Base-by-base conservation (phyloP, 2,797 vertebrate genomes). In the Aplochiton taeniatus region DNA sequence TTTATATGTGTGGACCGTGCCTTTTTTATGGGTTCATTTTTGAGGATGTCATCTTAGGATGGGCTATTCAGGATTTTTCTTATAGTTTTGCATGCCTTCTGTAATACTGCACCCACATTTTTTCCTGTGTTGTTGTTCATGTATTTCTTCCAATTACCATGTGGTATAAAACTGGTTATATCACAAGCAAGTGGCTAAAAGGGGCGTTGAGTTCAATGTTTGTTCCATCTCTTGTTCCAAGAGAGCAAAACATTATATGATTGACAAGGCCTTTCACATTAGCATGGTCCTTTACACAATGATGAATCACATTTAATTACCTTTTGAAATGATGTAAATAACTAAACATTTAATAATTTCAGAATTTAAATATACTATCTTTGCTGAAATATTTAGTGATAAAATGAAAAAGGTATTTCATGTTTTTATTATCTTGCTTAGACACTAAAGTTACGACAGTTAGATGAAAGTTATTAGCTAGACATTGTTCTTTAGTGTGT, bases 341-440 rank as follows among this genome's bases (percentile, higher is more conserved):
- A 88, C 86, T 89, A 90, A 86, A 93, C 91, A 90, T 88, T 72
- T 84, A 93, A 91, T 91, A 89, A 88, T 83, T 80, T 92, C 87
- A 85, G 81, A 86, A 87, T 88, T 81, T 76, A 93, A 92, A 87
- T 92, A 90, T 93, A 96, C 93, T 95, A 93, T 95, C 92, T 91
- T 95, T 91, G 89, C 90, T 89, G 89, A 94, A 87, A 92, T 96
- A 94, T 94, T 93, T 93, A 93, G 93, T 92, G 89, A 89, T 96
- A 93, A 95, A 94, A 93, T 31, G 6, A 92, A 90, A 69, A 93
- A 92, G 89, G 89, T 95, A 95, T 96, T 95, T 95, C 92, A 95
- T 89, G 78, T 88, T 82, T 87, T 86, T 77, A 74, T 92, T 92
- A 93, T 95, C 92, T 93, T 87, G 88, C 93, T 92, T 93, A 92